Percentiles rank a stretch among this genome's conserved stretches.
Evolutionary conservation across 2,888 invertebrate genomes (phyloP).

Genomic region (Toxonevra muliebris): DNA sequence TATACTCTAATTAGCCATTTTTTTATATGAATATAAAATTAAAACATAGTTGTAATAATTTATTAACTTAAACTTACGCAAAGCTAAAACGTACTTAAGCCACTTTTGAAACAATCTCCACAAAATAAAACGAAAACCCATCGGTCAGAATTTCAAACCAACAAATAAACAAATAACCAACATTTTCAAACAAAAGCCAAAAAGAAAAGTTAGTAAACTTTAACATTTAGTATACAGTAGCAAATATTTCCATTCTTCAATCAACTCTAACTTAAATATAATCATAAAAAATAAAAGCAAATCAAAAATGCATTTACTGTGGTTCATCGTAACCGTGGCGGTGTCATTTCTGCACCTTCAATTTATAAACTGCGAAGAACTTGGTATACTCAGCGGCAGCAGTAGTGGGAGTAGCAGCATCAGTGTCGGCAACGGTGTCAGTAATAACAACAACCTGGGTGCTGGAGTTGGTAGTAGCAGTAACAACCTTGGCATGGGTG

Average conservation of each 20-base stretch:
- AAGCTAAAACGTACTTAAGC: conserved; percentile 18
- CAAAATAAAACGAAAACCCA: conserved; percentile 35
- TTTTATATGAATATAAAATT: conserved; percentile 10
- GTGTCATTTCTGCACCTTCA: conserved; percentile 43
- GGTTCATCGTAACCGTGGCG: conserved; percentile 39
- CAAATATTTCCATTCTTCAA: too few species aligned
- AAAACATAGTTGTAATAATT: conserved; percentile 29
- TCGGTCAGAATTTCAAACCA: too few species aligned
- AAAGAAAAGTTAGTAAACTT: conserved; percentile 23
- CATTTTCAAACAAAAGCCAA: conserved; percentile 32
- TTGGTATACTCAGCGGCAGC: conserved; percentile 35
- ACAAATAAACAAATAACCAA: too few species aligned
- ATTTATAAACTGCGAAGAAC: conserved; percentile 45
- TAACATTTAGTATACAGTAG: neutral
- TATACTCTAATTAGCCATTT: conserved; percentile 28
- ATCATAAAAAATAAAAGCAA: conserved; percentile 10
- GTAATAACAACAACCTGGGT: conserved; percentile 33
- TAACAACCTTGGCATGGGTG: conserved; percentile 27
- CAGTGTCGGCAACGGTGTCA: conserved; percentile 33
- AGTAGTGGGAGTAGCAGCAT: conserved; percentile 32
- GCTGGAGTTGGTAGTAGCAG: conserved; percentile 30
- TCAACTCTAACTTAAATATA: neutral
- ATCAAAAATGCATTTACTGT: conserved; percentile 43
- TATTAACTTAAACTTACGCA: conserved; percentile 20
- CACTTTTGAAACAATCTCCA: conserved; percentile 20